phyloP scores from a whole-genome alignment of 2,888 invertebrate species.

The Apamea crenata region DNA sequence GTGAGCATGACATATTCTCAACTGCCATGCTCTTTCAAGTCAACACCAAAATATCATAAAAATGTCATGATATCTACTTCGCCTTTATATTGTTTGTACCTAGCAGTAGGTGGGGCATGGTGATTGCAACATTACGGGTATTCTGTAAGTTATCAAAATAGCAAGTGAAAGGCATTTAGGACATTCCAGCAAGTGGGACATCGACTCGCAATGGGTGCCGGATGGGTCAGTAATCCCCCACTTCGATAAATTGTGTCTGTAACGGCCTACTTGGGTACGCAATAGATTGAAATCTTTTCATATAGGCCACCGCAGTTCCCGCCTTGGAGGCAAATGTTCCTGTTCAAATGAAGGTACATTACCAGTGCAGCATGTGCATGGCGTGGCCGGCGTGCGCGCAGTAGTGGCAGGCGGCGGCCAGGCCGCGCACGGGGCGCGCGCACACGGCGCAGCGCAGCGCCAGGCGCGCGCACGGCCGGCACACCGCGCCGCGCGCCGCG shows the following conservation, averaged over 20 bases:
- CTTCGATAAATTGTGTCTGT: background rate
- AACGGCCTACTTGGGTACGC: background rate
- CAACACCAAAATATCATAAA: no score
- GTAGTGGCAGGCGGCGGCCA: slow-evolving; percentile 95
- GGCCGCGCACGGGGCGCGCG: slow-evolving; percentile 95
- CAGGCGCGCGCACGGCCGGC: slow-evolving; percentile 93
- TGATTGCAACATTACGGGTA: background rate
- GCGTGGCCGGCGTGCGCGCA: slow-evolving; percentile 99
- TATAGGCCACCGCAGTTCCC: background rate
- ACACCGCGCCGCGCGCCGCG: slow-evolving; percentile 93
- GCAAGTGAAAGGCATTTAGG: background rate
- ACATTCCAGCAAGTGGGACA: background rate
- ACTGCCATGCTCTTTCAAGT: no score
- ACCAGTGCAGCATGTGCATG: slow-evolving; percentile 95
- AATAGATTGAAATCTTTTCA: background rate
- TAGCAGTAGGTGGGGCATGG: background rate
- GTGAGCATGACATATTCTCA: no score
- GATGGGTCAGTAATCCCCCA: background rate
- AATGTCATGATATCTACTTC: background rate
- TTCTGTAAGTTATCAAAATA: background rate
- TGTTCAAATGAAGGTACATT: background rate
- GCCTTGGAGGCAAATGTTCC: background rate
- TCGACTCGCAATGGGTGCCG: background rate
- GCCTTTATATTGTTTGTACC: background rate
- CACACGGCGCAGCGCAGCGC: slow-evolving; percentile 96